Percentiles rank a stretch among this genome's conserved stretches.
phyloP scores from a whole-genome alignment of 2,888 invertebrate genomes.

The Aleiodes leptofemur region DNA sequence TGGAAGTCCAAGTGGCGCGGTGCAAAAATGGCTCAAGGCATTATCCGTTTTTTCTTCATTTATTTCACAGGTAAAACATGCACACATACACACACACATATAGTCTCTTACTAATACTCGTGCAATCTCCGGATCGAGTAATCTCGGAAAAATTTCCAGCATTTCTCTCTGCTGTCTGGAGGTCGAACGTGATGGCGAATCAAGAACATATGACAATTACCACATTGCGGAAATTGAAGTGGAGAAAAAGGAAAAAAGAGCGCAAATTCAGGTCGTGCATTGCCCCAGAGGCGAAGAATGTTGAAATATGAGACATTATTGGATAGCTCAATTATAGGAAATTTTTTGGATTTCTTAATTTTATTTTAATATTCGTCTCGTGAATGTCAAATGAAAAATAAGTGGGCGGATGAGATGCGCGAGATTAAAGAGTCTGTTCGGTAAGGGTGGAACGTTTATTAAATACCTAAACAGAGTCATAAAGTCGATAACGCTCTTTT shows the following conservation, averaged over 20 bases:
- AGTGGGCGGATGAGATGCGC: too few relatives aligned
- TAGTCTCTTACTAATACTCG: not conserved
- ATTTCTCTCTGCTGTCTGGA: constrained; percentile 28
- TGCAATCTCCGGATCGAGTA: constrained; percentile 16
- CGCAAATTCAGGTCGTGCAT: constrained; percentile 9
- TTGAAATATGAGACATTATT: not conserved
- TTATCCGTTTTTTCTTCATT: constrained; percentile 30
- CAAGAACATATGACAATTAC: constrained; percentile 26
- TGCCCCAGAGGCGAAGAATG: constrained; percentile 1
- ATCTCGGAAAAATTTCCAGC: constrained; percentile 18
- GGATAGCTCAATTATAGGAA: constrained; percentile 5
- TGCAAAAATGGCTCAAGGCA: constrained; percentile 44
- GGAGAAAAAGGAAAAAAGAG: not conserved
- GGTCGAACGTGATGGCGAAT: constrained; percentile 31
- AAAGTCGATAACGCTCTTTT: too few relatives aligned
- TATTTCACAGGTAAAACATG: constrained; percentile 27
- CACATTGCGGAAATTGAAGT: constrained; percentile 3
- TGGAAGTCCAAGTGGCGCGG: constrained; percentile 37
- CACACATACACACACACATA: constrained; percentile 26
- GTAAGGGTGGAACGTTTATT: too few relatives aligned
- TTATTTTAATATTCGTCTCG: not conserved
- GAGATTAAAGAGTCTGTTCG: too few relatives aligned
- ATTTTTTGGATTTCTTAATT: not conserved
- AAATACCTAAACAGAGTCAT: too few relatives aligned
- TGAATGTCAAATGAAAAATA: not conserved